Percentiles rank a stretch among this genome's conserved stretches.
These are phyloP conservation scores for Vespertilio murinus DNA, from an alignment of 2,797 vertebrate species.

Conservation along the genomic window DNA sequence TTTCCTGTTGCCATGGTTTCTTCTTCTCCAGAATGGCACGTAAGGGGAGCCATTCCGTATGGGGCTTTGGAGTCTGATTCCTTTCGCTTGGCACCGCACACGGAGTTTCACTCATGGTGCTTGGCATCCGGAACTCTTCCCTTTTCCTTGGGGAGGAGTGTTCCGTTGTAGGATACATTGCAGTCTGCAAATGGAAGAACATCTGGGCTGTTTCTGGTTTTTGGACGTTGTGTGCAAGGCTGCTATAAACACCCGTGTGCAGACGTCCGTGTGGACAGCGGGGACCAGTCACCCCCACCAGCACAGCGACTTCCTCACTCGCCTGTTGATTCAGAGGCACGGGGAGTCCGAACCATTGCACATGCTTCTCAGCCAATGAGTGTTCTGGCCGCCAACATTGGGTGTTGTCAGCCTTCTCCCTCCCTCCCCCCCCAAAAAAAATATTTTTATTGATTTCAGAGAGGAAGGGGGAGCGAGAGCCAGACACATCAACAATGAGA, in stretches of 20 bases:
- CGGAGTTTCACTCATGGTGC: accelerated
- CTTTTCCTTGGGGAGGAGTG: neutral
- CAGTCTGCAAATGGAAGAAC: neutral
- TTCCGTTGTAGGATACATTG: accelerated
- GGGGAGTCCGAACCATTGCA: neutral
- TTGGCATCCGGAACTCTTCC: accelerated
- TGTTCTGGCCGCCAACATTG: neutral
- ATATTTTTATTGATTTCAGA: too few relatives aligned
- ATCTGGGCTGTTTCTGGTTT: neutral
- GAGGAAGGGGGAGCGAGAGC: too few relatives aligned
- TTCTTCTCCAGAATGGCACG: neutral
- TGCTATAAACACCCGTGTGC: neutral
- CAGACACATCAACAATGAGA: too few relatives aligned
- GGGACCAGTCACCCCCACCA: neutral
- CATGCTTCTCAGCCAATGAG: neutral
- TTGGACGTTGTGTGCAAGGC: neutral
- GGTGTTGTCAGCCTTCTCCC: neutral
- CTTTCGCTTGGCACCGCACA: neutral
- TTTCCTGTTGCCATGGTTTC: neutral
- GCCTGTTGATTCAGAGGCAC: neutral
- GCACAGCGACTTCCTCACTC: too few relatives aligned
- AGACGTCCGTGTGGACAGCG: neutral
- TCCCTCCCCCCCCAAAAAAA: too few relatives aligned
- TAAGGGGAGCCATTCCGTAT: accelerated
- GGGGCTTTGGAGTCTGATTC: neutral